Evolutionary conservation across 2,113 vertebrate species (phyloP).

Genomic region (Scolopax mira): DNA sequence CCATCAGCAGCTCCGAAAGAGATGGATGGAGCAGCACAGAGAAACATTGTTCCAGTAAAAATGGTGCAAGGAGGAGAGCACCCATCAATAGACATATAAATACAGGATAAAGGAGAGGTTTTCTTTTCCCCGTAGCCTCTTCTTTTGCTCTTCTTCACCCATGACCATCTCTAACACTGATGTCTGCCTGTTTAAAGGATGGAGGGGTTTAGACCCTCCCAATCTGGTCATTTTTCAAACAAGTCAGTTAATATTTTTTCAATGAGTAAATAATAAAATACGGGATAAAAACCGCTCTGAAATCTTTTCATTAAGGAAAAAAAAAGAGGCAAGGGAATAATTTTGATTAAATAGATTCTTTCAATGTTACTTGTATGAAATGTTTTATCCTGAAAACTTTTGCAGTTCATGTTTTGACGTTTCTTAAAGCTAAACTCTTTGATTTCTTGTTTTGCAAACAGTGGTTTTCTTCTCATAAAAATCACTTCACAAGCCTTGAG

Average conservation of each 20-base stretch:
- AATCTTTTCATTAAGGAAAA: background rate
- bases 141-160: background rate
- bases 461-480: background rate
- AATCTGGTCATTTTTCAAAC: background rate
- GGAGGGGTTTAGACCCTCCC: background rate
- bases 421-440: background rate
- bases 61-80: background rate
- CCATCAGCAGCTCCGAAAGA: background rate
- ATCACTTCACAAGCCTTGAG: background rate
- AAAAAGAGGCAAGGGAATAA: background rate
- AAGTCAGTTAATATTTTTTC: background rate
- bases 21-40: background rate
- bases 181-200: background rate
- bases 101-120: background rate
- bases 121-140: background rate
- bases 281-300: background rate
- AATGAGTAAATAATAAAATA: background rate
- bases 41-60: background rate
- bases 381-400: background rate
- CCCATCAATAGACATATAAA: background rate
- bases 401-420: background rate
- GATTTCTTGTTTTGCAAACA: conserved; percentile 4
- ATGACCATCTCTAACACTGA: background rate
- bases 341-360: background rate
- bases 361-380: background rate